phyloP scores from a whole-genome alignment of 2,797 vertebrate genomes.

The Coendou prehensilis region DNA sequence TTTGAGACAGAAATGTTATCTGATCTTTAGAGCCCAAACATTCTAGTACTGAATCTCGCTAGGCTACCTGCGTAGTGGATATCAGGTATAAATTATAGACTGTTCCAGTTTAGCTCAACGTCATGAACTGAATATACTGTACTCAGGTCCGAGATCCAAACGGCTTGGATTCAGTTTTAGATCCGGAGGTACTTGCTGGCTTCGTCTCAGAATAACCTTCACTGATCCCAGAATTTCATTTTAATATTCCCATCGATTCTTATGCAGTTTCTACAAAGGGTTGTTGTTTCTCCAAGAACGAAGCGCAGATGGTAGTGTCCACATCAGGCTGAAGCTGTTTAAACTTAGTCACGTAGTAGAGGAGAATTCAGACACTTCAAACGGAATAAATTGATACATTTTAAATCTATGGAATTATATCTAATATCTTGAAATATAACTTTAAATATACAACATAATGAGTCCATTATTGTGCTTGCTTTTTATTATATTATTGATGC shows the following conservation, averaged over 20 bases:
- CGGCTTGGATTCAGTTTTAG: background rate
- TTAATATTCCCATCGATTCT: background rate
- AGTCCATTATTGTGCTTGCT: conserved; percentile 34
- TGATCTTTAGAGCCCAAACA: background rate
- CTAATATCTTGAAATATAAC: conserved; percentile 77
- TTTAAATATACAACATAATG: conserved; percentile 80
- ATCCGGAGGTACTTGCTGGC: background rate
- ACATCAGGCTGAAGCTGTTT: background rate
- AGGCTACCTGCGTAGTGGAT: background rate
- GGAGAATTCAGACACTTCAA: background rate
- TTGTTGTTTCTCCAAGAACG: background rate
- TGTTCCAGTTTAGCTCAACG: background rate
- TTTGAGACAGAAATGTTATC: conserved; percentile 43
- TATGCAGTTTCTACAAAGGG: background rate
- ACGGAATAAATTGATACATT: conserved; percentile 53
- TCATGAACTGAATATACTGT: background rate
- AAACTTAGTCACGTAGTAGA: conserved; percentile 35
- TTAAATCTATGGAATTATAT: conserved; percentile 59
- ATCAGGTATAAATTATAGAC: background rate
- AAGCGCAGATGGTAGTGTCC: background rate
- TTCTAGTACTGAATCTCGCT: background rate
- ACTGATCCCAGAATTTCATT: background rate
- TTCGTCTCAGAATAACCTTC: background rate
- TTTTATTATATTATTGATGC: conserved; percentile 76
- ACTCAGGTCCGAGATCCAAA: background rate